A percentile compares a stretch with the other conserved stretches of the same genome.
These are phyloP conservation scores for Hyphantria cunea DNA, from an alignment of 1,140 invertebrate species.

Conservation along the genomic window DNA sequence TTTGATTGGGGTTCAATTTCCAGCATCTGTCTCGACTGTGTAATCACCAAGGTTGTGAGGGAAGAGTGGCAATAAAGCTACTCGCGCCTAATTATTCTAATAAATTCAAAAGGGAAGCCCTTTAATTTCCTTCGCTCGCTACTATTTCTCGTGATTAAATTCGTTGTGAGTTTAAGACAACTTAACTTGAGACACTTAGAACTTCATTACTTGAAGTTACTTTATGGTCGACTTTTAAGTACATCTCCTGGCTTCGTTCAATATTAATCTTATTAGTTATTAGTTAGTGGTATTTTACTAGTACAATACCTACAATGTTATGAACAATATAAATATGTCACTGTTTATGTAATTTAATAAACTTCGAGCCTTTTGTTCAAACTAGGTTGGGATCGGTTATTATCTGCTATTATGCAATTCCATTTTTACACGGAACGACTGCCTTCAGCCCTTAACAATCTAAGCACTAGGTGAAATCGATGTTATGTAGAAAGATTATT, in stretches of 20 bases:
- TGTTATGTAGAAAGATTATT: too few species aligned
- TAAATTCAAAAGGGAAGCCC: constrained; percentile 20
- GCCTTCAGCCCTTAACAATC: too few species aligned
- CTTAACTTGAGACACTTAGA: constrained; percentile 23
- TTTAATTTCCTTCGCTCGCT: constrained; percentile 15
- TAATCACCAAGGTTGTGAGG: background rate
- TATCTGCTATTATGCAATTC: too few species aligned
- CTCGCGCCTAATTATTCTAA: constrained; percentile 22
- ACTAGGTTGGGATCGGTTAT: too few species aligned
- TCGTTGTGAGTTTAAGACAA: constrained; percentile 13
- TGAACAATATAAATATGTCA: too few species aligned
- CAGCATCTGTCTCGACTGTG: background rate
- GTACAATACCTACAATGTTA: too few species aligned
- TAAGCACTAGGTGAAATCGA: too few species aligned
- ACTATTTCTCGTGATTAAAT: constrained; percentile 21
- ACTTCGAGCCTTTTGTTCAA: too few species aligned
- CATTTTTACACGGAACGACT: too few species aligned
- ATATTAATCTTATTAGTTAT: background rate
- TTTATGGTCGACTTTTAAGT: background rate
- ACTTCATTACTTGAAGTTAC: constrained; percentile 23
- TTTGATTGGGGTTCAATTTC: constrained; percentile 1
- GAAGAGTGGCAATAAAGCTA: constrained; percentile 10
- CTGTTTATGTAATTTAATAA: too few species aligned
- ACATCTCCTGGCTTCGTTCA: background rate
- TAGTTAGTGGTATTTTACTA: too few species aligned